A percentile compares a stretch with the other conserved stretches of the same genome.
phyloP scores from a whole-genome alignment of 2,797 vertebrate genomes.

The Toxotes lorentzi region DNA sequence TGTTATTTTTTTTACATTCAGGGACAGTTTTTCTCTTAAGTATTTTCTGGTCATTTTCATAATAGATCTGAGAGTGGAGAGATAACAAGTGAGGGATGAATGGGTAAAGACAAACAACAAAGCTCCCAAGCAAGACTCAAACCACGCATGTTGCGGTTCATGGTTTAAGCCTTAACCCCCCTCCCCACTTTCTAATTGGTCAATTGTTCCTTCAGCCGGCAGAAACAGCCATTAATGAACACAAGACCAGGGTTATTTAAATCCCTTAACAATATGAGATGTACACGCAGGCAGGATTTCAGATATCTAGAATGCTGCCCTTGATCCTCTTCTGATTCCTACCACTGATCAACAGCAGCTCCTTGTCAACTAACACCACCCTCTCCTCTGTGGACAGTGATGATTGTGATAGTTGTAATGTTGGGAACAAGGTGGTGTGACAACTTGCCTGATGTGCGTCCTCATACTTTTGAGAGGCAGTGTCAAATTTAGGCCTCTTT shows the following conservation, averaged over 20 bases:
- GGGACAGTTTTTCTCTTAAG: background rate
- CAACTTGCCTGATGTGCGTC: background rate
- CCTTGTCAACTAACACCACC: background rate
- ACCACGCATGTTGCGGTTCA: background rate
- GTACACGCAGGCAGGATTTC: background rate
- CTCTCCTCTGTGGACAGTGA: background rate
- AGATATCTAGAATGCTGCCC: background rate
- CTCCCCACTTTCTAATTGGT: background rate
- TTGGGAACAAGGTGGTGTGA: conserved; percentile 9
- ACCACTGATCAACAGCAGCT: background rate
- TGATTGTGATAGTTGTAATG: background rate
- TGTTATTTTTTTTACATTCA: conserved; percentile 47
- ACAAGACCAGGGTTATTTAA: background rate
- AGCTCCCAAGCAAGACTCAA: background rate
- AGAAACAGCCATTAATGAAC: background rate
- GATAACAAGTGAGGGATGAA: background rate
- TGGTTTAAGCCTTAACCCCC: background rate
- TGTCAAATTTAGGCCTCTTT: conserved; percentile 36
- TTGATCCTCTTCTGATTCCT: background rate
- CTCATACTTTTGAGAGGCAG: background rate
- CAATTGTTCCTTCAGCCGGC: background rate
- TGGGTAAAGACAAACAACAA: background rate
- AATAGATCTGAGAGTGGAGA: background rate
- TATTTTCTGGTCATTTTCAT: background rate
- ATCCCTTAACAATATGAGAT: conserved; percentile 3